Conservation (phyloP, 1,140 invertebrate species). For the Augochlora pura region DNA sequence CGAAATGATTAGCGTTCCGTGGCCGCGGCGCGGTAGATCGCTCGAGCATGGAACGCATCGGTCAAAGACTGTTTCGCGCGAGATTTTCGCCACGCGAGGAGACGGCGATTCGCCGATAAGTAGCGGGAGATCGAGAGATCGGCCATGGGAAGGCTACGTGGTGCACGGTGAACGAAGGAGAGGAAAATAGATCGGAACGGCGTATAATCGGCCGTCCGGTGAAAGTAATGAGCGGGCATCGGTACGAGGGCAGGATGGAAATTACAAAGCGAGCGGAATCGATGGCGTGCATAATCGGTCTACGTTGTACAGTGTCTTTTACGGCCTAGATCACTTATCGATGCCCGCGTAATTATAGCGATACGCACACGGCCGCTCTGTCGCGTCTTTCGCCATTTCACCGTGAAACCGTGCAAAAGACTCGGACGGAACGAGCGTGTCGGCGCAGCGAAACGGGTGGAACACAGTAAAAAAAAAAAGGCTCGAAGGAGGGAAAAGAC, state of each 20-base stretch:
- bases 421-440: constrained; percentile 16
- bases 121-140: constrained; percentile 5
- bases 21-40: background rate
- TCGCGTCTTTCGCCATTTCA: constrained; percentile 46
- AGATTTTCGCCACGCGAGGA: constrained; percentile 24
- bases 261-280: constrained; percentile 60
- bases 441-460: constrained; percentile 21
- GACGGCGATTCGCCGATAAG: constrained; percentile 17
- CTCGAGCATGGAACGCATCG: background rate
- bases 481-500: constrained; percentile 28
- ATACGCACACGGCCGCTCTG: constrained; percentile 31
- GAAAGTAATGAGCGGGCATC: constrained; percentile 46
- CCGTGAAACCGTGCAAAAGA: constrained; percentile 52
- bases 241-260: constrained; percentile 24
- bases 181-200: constrained; percentile 22
- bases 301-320: constrained; percentile 47
- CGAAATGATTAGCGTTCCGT: constrained; percentile 1
- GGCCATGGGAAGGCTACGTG: background rate
- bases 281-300: constrained; percentile 55
- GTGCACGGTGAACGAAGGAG: background rate
- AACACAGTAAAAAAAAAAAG: constrained; percentile 10
- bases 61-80: background rate
- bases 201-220: constrained; percentile 38
- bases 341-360: constrained; percentile 58
- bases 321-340: constrained; percentile 63